A percentile compares a stretch with the other conserved stretches of the same genome.
These are phyloP conservation scores for Nyctibius bracteatus DNA, from an alignment of 2,113 vertebrate genomes.

Conservation along the genomic window DNA sequence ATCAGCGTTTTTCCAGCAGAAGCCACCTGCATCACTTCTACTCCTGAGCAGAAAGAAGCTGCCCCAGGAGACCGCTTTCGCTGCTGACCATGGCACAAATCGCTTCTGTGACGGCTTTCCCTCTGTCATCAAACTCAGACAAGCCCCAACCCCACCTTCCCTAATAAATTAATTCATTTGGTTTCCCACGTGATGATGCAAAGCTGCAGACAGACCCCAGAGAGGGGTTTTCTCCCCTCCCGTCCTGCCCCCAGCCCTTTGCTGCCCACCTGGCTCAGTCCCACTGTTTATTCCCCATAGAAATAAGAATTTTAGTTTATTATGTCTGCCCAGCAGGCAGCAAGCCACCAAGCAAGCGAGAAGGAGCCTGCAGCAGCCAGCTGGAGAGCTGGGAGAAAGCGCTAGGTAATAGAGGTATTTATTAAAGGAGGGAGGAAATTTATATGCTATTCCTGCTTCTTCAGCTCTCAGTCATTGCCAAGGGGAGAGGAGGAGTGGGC, in stretches of 20 bases:
- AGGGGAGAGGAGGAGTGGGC: constrained; percentile 56
- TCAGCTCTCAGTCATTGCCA: constrained; percentile 28
- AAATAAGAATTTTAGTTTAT: neutral
- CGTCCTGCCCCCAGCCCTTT: neutral
- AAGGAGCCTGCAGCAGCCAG: constrained; percentile 15
- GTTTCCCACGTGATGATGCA: rapidly evolving
- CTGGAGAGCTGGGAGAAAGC: neutral
- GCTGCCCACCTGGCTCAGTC: neutral
- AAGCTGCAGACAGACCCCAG: neutral
- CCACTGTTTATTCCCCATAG: neutral
- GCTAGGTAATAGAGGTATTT: constrained; percentile 57
- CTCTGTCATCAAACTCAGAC: neutral
- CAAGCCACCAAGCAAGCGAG: neutral
- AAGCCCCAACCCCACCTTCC: neutral
- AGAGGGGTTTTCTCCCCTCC: neutral
- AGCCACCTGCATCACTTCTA: neutral
- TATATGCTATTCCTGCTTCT: constrained; percentile 54
- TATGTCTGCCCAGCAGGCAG: constrained; percentile 24
- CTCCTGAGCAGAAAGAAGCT: neutral
- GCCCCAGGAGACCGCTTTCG: rapidly evolving
- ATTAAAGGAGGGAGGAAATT: constrained; percentile 55
- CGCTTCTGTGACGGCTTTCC: neutral
- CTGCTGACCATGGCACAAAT: neutral
- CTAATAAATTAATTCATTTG: rapidly evolving
- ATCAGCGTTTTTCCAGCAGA: neutral